These are phyloP conservation scores for Pseudolycoriella hygida DNA, from an alignment of 2,888 invertebrate genomes.

Conservation along the genomic window DNA sequence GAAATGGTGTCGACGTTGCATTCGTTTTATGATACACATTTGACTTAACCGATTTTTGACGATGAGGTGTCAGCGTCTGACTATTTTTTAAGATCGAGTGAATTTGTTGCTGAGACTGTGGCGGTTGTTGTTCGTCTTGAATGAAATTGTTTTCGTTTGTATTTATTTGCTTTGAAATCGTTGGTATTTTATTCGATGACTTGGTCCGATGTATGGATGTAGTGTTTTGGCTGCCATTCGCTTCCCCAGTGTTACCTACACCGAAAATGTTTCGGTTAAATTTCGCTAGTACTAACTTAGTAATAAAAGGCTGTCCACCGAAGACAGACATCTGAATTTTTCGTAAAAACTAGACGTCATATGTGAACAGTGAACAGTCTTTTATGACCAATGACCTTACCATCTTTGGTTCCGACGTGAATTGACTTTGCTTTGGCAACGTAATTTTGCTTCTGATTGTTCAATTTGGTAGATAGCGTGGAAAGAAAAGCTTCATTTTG, in stretches of 20 bases:
- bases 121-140: neutral
- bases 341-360: too few species aligned
- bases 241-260: neutral
- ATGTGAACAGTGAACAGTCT: too few species aligned
- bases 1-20: conserved; percentile 9
- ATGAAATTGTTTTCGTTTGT: conserved; percentile 13
- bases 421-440: conserved; percentile 5
- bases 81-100: conserved; percentile 12
- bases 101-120: conserved; percentile 8
- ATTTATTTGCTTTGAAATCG: conserved; percentile 27
- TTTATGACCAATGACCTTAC: neutral
- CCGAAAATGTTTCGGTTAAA: too few species aligned
- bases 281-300: too few species aligned
- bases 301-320: too few species aligned
- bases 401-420: neutral
- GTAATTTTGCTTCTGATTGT: conserved; percentile 13
- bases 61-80: neutral
- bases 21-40: neutral
- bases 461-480: conserved; percentile 17
- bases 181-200: conserved; percentile 21
- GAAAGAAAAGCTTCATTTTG: conserved; percentile 15
- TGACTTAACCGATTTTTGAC: neutral
- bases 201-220: neutral
- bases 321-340: too few species aligned
- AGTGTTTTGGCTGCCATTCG: neutral